Base-by-base conservation (phyloP, 2,888 invertebrate genomes). In the Metacarcinus magister region DNA sequence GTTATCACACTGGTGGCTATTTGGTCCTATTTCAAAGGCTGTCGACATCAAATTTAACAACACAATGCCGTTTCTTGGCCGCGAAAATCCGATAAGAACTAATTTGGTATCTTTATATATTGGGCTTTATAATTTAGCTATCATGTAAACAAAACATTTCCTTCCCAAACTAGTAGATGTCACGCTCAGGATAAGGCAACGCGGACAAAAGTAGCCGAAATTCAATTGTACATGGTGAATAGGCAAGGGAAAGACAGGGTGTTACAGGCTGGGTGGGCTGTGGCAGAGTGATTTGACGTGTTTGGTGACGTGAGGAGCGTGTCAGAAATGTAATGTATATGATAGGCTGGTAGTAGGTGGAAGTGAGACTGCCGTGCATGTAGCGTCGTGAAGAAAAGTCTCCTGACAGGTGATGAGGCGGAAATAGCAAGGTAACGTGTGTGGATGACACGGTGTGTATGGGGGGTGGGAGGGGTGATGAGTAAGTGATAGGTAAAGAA, bases 21-120 rank as follows among this genome's bases (percentile, higher is more conserved):
- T 82, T 32, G 32, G 5, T 32, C 32, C 10, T 82, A 32, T 82
- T 32, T 82, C 82, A 82, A 82, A 82, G 82, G 82, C 82, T 82
- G 82, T 82, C 82, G 32, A 82, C 10, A 82, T 28, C 82, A 82
- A 10, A 82, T 82, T 82, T 82, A 82, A 82, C 82, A 82, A 82
- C 82, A 82, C 32, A 32, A 32, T 82, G 32, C 82, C 82, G 82
- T 82, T 82, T 32, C 82, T 32, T 5, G 32, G 5, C 82, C 32
- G 32, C 82, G 32, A 82, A 82, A 82, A 82, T 82, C 82, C 32
- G 82, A 82, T 82, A 82, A 82, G 82, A 13, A 32, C 32, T 82
- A 82, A 82, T 32, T 5, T 32, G 32, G 28, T 32, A 32, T 32
- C 82, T 82, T 82, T 82, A 67, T 23, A 67, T 5, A 67, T 23